Percentiles rank a stretch among this genome's conserved stretches.
Evolutionary conservation across 2,797 vertebrate species (phyloP).

Genomic region (Hemibagrus guttatus): DNA sequence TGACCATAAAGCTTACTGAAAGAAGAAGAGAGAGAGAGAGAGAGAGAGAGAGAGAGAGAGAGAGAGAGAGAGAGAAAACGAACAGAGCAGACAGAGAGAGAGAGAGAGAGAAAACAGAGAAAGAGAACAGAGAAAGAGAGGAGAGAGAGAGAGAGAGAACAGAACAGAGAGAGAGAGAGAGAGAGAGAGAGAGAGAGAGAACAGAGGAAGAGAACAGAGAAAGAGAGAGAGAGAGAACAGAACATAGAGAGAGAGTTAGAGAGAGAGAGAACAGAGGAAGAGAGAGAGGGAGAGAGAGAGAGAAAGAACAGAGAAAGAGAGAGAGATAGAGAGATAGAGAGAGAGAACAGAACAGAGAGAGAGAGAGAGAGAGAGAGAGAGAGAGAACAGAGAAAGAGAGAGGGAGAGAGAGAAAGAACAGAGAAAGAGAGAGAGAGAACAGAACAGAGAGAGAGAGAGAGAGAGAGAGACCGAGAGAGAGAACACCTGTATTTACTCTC

Average conservation of each 20-base stretch:
- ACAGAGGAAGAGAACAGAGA: not conserved
- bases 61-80: too few relatives aligned
- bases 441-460: too few relatives aligned
- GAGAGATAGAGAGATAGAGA: not conserved
- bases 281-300: too few relatives aligned
- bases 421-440: too few relatives aligned
- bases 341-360: not conserved
- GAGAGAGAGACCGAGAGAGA: too few relatives aligned
- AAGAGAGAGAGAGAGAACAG: not conserved
- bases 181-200: not conserved
- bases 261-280: not conserved
- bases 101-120: too few relatives aligned
- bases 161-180: not conserved
- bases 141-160: too few relatives aligned
- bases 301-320: not conserved
- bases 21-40: not conserved
- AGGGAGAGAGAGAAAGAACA: fast-evolving
- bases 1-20: too few relatives aligned
- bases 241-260: not conserved
- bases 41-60: not conserved
- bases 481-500: too few relatives aligned
- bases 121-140: too few relatives aligned
- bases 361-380: not conserved
- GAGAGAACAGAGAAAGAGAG: too few relatives aligned
- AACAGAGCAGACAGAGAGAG: too few relatives aligned